phyloP scores from a whole-genome alignment of 1,140 invertebrate genomes.

The Andrena cerasifolii region DNA sequence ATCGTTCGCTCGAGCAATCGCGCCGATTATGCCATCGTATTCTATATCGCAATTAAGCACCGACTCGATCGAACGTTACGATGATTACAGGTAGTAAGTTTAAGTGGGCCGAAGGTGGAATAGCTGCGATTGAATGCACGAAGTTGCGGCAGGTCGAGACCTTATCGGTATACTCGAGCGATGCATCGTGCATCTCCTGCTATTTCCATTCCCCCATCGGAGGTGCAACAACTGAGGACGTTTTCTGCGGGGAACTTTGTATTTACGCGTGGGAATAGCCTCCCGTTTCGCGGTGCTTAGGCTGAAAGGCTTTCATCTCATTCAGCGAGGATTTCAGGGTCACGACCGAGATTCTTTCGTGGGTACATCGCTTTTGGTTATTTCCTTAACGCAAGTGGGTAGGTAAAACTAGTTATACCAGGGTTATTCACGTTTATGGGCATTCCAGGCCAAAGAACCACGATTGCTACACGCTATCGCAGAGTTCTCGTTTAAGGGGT shows the following conservation, averaged over 20 bases:
- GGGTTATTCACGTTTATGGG: too few species aligned
- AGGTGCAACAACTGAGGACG: slow-evolving; percentile 28
- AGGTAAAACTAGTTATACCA: too few species aligned
- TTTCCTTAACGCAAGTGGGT: too few species aligned
- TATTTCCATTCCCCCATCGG: slow-evolving; percentile 50
- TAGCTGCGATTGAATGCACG: slow-evolving; percentile 54
- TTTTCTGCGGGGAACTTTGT: slow-evolving; percentile 35
- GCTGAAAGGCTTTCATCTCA: not conserved
- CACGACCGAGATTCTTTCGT: not conserved
- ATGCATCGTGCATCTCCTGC: slow-evolving; percentile 41
- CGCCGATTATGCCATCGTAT: slow-evolving; percentile 9
- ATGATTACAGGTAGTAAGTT: slow-evolving; percentile 48
- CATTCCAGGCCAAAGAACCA: too few species aligned
- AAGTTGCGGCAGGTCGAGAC: slow-evolving; percentile 57
- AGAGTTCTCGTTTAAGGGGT: too few species aligned
- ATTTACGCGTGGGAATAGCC: slow-evolving; percentile 27
- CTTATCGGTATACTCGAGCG: slow-evolving; percentile 51
- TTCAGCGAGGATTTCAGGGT: not conserved
- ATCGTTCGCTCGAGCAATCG: too few species aligned
- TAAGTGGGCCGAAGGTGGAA: slow-evolving; percentile 54
- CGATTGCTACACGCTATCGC: too few species aligned
- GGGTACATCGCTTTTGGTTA: not conserved
- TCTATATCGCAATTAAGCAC: slow-evolving; percentile 13
- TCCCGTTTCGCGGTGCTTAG: not conserved
- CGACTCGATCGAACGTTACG: slow-evolving; percentile 18